Percentiles rank a stretch among this genome's conserved stretches.
Conservation (phyloP, 1,140 invertebrate genomes). For the Trichoplusia ni region DNA sequence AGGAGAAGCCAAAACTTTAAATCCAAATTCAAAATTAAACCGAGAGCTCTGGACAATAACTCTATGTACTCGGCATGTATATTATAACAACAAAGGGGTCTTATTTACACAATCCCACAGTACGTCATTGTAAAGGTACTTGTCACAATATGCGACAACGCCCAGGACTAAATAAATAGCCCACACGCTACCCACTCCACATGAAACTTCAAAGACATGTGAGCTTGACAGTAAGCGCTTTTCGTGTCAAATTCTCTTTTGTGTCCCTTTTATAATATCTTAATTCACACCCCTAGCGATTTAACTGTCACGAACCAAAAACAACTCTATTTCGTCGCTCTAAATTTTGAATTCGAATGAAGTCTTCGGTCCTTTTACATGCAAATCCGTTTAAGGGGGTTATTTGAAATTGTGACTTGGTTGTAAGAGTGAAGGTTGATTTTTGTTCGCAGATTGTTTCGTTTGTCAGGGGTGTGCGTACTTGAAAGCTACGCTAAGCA, state of each 20-base stretch:
- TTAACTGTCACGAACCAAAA: conserved; percentile 17
- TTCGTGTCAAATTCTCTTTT: conserved; percentile 67
- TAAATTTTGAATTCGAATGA: conserved; percentile 39
- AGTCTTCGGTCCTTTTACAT: conserved; percentile 48
- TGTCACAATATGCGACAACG: conserved; percentile 36
- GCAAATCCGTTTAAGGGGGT: conserved; percentile 44
- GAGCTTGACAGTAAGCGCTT: conserved; percentile 73
- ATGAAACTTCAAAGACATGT: conserved; percentile 70
- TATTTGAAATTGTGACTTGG: conserved; percentile 42
- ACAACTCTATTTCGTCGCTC: conserved; percentile 12
- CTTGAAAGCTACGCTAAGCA: conserved; percentile 62
- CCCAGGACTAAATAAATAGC: conserved; percentile 58
- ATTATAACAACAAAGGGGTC: conserved; percentile 3
- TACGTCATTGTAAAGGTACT: conserved; percentile 22
- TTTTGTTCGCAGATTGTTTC: conserved; percentile 21
- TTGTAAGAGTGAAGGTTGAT: conserved; percentile 24
- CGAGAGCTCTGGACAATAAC: background rate
- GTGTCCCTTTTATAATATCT: conserved; percentile 70
- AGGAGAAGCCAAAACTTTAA: no score
- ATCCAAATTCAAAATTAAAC: background rate
- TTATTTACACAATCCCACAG: conserved; percentile 28
- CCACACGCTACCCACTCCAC: conserved; percentile 44
- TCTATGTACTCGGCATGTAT: background rate
- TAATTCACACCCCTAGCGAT: conserved; percentile 76
- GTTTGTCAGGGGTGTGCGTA: conserved; percentile 58